Evolutionary conservation across 23 tunicate species (phyloP).

Genomic region (Aplidium turbinatum): DNA sequence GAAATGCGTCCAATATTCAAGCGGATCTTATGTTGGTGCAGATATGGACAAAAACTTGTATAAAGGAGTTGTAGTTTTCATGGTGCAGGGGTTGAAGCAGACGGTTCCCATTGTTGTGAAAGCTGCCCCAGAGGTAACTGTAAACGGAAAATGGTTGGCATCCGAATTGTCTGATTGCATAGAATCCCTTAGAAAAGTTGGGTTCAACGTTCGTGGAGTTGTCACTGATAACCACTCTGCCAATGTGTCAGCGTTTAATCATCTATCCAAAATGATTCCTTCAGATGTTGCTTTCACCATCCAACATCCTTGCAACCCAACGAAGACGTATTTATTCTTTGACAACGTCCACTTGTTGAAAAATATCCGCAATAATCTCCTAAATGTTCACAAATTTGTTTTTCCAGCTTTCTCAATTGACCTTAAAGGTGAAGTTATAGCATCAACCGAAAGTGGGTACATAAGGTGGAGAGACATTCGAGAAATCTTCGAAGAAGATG

Average conservation of each 20-base stretch:
- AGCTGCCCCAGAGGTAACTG: conserved; percentile 12
- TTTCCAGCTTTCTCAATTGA: background rate
- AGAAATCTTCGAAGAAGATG: background rate
- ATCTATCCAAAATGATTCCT: background rate
- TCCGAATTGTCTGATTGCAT: conserved; percentile 8
- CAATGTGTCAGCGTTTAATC: conserved; percentile 19
- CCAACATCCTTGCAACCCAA: background rate
- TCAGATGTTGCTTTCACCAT: background rate
- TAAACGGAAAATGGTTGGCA: conserved; percentile 33
- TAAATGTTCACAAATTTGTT: conserved; percentile 9
- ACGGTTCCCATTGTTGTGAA: conserved; percentile 14
- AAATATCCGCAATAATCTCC: conserved; percentile 17
- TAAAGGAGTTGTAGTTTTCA: conserved; percentile 25
- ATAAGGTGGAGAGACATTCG: conserved; percentile 1
- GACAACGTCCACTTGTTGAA: too few species aligned
- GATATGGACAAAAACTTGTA: conserved; percentile 15
- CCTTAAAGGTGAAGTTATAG: background rate
- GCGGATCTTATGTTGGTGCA: conserved; percentile 9
- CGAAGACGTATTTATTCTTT: conserved; percentile 7
- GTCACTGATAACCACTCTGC: conserved; percentile 30
- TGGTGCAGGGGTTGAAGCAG: conserved; percentile 24
- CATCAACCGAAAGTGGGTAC: conserved; percentile 14
- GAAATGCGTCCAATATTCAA: conserved; percentile 7
- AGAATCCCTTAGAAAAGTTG: background rate
- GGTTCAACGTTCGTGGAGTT: conserved; percentile 24